Evolutionary conservation across 2,888 invertebrate genomes (phyloP), one percentile per base, ranked within the genome.

Genomic region (Theretra japonica): DNA sequence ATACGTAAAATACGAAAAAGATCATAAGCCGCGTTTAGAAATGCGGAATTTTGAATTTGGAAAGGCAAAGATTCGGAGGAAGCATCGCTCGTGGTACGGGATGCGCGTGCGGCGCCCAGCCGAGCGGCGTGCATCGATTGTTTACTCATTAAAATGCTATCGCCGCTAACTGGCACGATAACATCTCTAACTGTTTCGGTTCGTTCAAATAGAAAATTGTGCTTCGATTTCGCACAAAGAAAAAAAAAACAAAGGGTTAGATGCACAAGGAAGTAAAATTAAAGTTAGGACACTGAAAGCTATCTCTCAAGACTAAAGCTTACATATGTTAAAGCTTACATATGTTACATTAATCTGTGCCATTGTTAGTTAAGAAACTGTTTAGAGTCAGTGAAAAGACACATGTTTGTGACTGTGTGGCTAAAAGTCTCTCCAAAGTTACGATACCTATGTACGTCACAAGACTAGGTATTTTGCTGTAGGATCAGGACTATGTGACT

Each of bases 131-230:
- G 94, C 92, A 92, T 92, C 94, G 93, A 94, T 94, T 94, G 94
- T 94, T 94, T 94, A 94, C 94, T 94, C 94, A 94, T 94, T 94
- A 94, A 93, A 93, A 93, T 92, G 86, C 91, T 93, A 92, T 93
- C 93, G 88, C 91, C 86, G 90, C 88, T 88, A 88, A 90, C 89
- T 80, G 83, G 70, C 73, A 59, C 79, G 94, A 94, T 94, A 93
- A 82, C 88, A 94, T 94, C 94, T 92, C 85, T 91, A 91, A 93
- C 93, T 92, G 93, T 92, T 88, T 86, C 82, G 82, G 82, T 75
- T 79, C 80, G 80, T 75, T 88, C 86, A 78, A 80, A 86, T 82
- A 83, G 84, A 87, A 86, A 87, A 86, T 85, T 83, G 84, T 81
- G 73, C 77, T 77, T 76, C 80, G 75, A 82, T 86, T 88, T 88